Conservation (phyloP, 2,888 invertebrate genomes). For the Allolobophora icterica region DNA sequence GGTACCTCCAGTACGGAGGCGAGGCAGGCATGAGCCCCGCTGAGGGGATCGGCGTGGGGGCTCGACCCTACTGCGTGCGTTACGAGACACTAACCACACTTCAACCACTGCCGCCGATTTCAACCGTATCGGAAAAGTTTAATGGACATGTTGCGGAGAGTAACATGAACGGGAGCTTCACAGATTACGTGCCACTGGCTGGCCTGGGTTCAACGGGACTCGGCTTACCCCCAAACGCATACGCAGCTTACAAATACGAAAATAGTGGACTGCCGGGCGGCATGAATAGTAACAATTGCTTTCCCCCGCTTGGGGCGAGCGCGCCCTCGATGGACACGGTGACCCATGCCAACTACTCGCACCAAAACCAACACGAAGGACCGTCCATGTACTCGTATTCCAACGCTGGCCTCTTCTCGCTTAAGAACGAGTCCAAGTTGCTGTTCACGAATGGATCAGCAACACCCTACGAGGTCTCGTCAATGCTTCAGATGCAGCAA, state of each 20-base stretch:
- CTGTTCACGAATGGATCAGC: background rate
- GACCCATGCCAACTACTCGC: slow-evolving; percentile 20
- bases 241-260: slow-evolving; percentile 17
- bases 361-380: background rate
- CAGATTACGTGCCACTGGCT: slow-evolving; percentile 9
- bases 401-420: background rate
- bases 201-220: background rate
- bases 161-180: slow-evolving; percentile 23
- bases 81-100: slow-evolving; percentile 83
- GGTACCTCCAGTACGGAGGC: slow-evolving; percentile 13
- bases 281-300: slow-evolving; percentile 12
- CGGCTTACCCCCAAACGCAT: background rate
- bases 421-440: slow-evolving; percentile 22
- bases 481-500: slow-evolving; percentile 18
- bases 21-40: background rate
- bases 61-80: background rate
- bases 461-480: slow-evolving; percentile 13
- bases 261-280: background rate
- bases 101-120: slow-evolving; percentile 94
- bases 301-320: background rate
- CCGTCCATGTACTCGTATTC: slow-evolving; percentile 26
- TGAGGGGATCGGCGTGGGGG: background rate
- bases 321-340: background rate
- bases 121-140: slow-evolving; percentile 86
- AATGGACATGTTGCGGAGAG: background rate